A percentile compares a stretch with the other conserved stretches of the same genome.
Conservation (phyloP, 35 echinoderm and acorn worm genomes). For the Apostichopus parvimensis region DNA sequence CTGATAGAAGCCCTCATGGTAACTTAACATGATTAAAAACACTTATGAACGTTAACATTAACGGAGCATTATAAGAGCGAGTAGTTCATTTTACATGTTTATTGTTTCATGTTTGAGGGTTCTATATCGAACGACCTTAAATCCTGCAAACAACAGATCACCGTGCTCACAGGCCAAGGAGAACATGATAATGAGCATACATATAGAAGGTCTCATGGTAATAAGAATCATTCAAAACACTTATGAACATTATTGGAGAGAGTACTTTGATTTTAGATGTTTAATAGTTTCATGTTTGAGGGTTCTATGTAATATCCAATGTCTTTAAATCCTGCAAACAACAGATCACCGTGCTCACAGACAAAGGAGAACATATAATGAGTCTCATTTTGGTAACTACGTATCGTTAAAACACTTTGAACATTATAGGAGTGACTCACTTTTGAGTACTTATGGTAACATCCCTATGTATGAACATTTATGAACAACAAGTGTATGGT, state of each 20-base stretch:
- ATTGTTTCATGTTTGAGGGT: no score
- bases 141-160: constrained; percentile 76
- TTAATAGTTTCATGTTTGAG: no score
- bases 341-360: constrained; percentile 66
- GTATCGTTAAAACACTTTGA: no score
- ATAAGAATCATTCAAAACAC: background rate
- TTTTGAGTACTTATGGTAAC: no score
- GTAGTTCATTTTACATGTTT: no score
- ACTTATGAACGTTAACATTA: background rate
- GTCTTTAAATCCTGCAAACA: constrained; percentile 87
- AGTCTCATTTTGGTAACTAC: background rate
- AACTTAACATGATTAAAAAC: constrained; percentile 16
- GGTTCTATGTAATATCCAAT: constrained; percentile 17
- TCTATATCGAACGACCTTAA: constrained; percentile 76
- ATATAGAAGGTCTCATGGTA: constrained; percentile 76
- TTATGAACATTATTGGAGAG: background rate
- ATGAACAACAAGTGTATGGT: no score
- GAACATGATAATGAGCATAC: constrained; percentile 76
- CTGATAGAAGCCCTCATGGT: constrained; percentile 95
- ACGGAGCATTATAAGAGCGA: no score
- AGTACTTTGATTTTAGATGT: no score
- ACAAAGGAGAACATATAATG: constrained; percentile 94
- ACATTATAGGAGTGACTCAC: no score
- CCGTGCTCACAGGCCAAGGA: constrained; percentile 77
- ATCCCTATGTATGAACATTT: no score